Base-by-base conservation (phyloP, 2,113 vertebrate species). In the Romanogobio albipinnatus region DNA sequence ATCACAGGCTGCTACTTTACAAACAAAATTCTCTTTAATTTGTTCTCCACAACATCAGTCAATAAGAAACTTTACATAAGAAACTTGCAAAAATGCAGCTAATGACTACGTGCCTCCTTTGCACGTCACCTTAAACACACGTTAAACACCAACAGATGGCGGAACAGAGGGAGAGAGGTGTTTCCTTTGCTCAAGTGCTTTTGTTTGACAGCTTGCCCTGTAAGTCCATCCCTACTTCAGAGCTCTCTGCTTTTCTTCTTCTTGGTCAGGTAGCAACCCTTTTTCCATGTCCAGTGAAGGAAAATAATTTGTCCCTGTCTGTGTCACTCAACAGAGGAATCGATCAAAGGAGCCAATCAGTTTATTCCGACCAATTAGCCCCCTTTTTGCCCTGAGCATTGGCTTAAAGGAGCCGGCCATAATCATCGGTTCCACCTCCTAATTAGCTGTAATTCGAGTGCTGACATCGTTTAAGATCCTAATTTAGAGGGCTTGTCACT, bases 311-410 rank as follows among this genome's bases (percentile, higher is more conserved):
- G 68, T 78, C 71, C 47, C 64, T 86, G 86, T 70, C 81, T 79
- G 70, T 73, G 58, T 86, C 87, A 84, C 43, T 86, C 87, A 82
- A 84, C 73, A 80, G 75, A 85, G 47, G 68, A 78, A 89, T 90
- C 89, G 86, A 89, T 91, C 90, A 87, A 90, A 90, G 87, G 85
- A 86, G 62, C 84, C 88, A 91, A 89, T 91, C 90, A 88, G 59
- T 89, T 92, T 88, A 88, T 90, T 90, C 88, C 85, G 68, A 89
- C 88, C 90, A 90, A 91, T 90, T 92, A 88, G 86, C 61, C 85
- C 75, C 71, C 76, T 86, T 89, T 87, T 86, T 58, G 9, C 47
- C 59, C 82, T 59, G 53, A 73, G 76, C n/a, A 29, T 15, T 64
- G 49, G 88, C 81, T 87, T 82, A 77, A 62, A 62, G 76, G 76